A percentile compares a stretch with the other conserved stretches of the same genome.
phyloP scores from a whole-genome alignment of 2,113 vertebrate species.

The Lichenostomus cassidix region DNA sequence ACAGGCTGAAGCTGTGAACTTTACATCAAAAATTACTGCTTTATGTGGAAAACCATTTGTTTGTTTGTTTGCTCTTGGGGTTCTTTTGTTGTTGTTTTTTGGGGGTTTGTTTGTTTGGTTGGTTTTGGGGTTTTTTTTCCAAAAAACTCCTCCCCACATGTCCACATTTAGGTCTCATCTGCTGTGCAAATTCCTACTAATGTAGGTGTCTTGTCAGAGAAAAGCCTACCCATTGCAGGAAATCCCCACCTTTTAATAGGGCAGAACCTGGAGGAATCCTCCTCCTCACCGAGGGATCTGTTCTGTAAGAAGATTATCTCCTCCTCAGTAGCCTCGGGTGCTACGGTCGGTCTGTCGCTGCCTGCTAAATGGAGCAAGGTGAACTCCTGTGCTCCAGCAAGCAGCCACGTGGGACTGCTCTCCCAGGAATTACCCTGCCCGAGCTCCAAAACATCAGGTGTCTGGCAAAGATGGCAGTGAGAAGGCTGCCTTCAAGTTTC shows the following conservation, averaged over 20 bases:
- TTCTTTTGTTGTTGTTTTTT: too few relatives aligned
- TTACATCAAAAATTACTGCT: not conserved
- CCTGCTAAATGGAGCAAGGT: constrained; percentile 47
- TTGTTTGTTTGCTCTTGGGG: too few relatives aligned
- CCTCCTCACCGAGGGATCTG: not conserved
- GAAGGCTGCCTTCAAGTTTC: not conserved
- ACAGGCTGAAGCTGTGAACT: not conserved
- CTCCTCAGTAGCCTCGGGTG: not conserved
- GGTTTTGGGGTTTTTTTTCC: too few relatives aligned
- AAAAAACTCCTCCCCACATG: not conserved
- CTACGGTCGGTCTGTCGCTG: accelerated
- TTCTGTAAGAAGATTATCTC: not conserved
- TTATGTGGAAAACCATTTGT: not conserved
- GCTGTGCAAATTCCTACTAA: not conserved
- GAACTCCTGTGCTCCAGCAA: not conserved
- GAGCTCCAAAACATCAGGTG: not conserved
- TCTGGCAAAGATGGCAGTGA: not conserved
- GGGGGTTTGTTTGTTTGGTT: too few relatives aligned
- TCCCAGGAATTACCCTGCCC: not conserved
- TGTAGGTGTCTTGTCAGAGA: not conserved
- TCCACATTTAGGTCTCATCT: not conserved
- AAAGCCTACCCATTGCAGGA: not conserved
- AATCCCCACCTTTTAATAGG: not conserved
- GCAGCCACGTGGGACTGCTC: not conserved
- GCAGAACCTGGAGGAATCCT: constrained; percentile 33